Evolutionary conservation across 2,113 vertebrate genomes (phyloP), one percentile per base, ranked within the genome.

Genomic region (Tyrannus savana): DNA sequence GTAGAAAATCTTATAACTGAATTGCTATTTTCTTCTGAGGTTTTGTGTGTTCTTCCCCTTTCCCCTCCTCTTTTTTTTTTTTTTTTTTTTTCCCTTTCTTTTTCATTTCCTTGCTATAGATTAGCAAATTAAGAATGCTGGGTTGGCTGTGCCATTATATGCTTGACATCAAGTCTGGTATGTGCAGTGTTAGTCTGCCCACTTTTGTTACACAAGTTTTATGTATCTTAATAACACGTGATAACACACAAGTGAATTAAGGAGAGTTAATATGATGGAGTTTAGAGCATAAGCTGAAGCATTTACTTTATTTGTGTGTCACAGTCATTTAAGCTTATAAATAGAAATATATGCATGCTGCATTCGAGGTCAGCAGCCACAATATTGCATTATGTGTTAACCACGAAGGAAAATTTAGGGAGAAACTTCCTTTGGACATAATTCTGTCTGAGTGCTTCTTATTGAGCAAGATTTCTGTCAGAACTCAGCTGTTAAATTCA

Each of bases 1-100:
- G 8, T 37, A 77, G 93, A 96, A 97, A 97, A 97, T 97, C 96
- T 96, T 96, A 87, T 95, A 96, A 96, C 76, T 84, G 74, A 95
- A 95, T 94, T 92, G 90, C 62, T 10, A 56, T 81, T 62, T 93
- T 95, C 93, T 96, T 94, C 71, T 59, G 77, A 95, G 93, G 90
- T 84, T 97, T 92, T 89, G 53, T 97, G 79, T 94, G 66, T 79
- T 94, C 35, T 89, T 94, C 94, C 79, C 82, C 90, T 76, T 93
- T 67, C 28, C 23, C 62, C 49, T 21, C 2, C 5, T 62, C 74
- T 72, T 73, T 30, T 8, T 0, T 42, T 0, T 31, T 75, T 44
- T 41, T 39, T 41, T 37, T 37, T 37, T 37, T 19, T 28, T 19
- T 7, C 15, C 5, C n/a, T 97, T 96, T 96, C 92, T 95, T 91